Evolutionary conservation across 2,113 vertebrate genomes (phyloP), one percentile per base, ranked within the genome.

Genomic region (Pterocles gutturalis): DNA sequence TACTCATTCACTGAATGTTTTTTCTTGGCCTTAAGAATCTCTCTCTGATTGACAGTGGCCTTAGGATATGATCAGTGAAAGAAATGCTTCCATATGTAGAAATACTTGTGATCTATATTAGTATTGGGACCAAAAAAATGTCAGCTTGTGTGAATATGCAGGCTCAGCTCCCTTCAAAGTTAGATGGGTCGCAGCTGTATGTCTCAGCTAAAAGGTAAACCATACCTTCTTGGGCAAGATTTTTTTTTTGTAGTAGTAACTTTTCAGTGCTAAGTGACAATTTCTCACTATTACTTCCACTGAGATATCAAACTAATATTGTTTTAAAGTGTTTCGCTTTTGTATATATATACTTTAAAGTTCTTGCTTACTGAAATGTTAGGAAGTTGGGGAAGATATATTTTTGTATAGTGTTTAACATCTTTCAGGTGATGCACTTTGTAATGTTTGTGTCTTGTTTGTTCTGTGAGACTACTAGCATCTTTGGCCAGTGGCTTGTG

Each of bases 341-440:
- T 48, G 0, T n/a, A 34, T 54, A 3, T 2, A 0, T 69, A 1
- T 49, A 25, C 29, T 83, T 62, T 49, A 8, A 84, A 82, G 17
- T 25, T 78, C 33, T 79, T 85, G 10, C 15, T 10, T 22, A 18
- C 29, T 65, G 54, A 61, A 70, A 20, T 4, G 1, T 13, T 67
- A 29, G 22, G 51, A 67, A 77, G 31, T 49, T 13, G 26, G 12
- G 18, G 11, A 43, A 55, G 24, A 34, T 48, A 20, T 69, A 12
- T 41, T 86, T 80, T 41, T 87, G 10, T 71, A 10, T 77, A 31
- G 11, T 7, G 11, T 31, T 87, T 67, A 65, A 11, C 9, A 16
- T 84, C 55, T 88, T 92, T 62, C 9, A 13, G 24, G 55, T 45
- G 12, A 45, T 78, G 31, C 8, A 7, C 34, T 64, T 72, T 48